Evolutionary conservation across 2,888 invertebrate genomes (phyloP).

Genomic region (Pachydiplax longipennis): DNA sequence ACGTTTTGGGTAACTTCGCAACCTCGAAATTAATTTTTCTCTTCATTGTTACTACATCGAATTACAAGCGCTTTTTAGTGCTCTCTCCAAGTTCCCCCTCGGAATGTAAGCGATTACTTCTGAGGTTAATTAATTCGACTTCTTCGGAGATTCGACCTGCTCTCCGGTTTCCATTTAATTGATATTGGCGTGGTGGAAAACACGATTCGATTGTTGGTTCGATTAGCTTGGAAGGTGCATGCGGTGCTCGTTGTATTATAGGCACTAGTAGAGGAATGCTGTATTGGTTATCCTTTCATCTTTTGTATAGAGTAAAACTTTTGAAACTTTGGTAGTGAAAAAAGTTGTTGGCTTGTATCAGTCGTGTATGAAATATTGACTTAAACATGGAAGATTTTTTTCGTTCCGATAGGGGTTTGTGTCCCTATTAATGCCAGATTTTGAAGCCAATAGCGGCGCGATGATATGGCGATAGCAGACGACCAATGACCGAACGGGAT

Average conservation of each 20-base stretch:
- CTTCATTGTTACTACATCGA: not conserved
- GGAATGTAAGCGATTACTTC: too few species aligned
- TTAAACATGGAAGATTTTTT: slow-evolving; percentile 36
- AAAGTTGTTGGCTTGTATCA: not conserved
- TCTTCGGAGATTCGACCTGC: too few species aligned
- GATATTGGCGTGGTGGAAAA: too few species aligned
- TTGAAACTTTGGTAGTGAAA: not conserved
- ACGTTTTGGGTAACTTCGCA: not conserved
- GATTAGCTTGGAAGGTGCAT: not conserved
- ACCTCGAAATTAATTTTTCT: too few species aligned
- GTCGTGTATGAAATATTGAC: not conserved
- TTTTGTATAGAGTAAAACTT: not conserved
- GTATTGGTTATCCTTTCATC: not conserved
- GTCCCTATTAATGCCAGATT: slow-evolving; percentile 18
- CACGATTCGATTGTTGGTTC: not conserved
- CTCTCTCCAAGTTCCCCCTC: too few species aligned
- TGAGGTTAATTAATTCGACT: too few species aligned
- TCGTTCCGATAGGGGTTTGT: slow-evolving; percentile 26
- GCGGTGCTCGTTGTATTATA: not conserved
- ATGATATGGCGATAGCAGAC: slow-evolving; percentile 23
- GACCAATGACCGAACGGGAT: slow-evolving; percentile 23
- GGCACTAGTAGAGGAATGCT: not conserved
- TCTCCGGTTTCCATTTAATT: too few species aligned
- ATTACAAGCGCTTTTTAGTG: not conserved
- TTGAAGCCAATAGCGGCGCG: slow-evolving; percentile 1